Base-by-base conservation (phyloP, 35 echinoderm and acorn worm species). In the Lytechinus variegatus region DNA sequence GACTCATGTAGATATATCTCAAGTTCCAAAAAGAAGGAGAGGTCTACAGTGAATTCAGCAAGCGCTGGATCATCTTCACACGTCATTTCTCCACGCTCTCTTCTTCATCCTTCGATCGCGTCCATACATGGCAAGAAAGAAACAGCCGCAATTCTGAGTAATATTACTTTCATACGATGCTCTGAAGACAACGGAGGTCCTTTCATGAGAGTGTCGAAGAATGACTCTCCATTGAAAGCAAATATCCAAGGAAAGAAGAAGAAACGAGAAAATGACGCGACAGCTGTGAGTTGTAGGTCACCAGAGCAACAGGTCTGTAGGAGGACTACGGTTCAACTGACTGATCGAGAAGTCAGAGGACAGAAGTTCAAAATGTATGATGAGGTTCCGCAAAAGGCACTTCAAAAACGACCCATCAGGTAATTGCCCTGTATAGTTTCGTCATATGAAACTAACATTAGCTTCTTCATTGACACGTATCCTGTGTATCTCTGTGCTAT, bases 31-130 rank as follows among this genome's bases (percentile, higher is more conserved):
- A 90, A 11, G 0, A 54, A 12, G 52, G 28, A 44, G n/a, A 28
- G 29, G 28, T 54, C 9, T 52, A 52, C 27, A 12, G 28, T 7
- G 13, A 2, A 90, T 54, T 90, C 88, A 8, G 14, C 88, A 12
- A 93, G 54, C 55, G 57, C 92, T 4, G 4, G 54, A 5, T 93
- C 92, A 57, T 33, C 52, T 5, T 56, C 5, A 4, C 5, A n/a
- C 8, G 92, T 27, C 13, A n/a, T 24, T 4, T 93, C 92, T 55
- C 92, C 92, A 10, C 92, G 92, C 27, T 27, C 92, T 3, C 28
- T 93, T 13, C 92, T 93, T 14, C 92, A 93, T 57, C 92, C 92
- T 53, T 93, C 92, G 11, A 57, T 93, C 92, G 92, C 92, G 1
- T 24, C 92, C 13, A 57, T 93, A 14, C 92, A 93, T 24, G 54